Evolutionary conservation across 23 tunicate genomes (phyloP), one percentile per base, ranked within the genome.

Genomic region (Trididemnum nubilum): DNA sequence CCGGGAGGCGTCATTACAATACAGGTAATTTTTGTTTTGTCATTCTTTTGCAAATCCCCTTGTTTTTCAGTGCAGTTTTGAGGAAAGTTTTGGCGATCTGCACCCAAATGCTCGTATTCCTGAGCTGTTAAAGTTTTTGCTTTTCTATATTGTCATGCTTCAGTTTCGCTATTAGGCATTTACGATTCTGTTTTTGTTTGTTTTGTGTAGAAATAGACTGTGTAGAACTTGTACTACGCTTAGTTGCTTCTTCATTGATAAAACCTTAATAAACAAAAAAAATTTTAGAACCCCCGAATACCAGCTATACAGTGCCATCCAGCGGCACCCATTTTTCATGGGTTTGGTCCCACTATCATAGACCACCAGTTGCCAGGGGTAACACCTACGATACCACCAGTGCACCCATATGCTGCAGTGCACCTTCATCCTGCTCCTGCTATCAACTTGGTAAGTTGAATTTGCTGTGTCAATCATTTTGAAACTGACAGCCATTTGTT

Each of bases 221-320:
- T n/a, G n/a, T n/a, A n/a, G n/a, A n/a, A n/a, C n/a, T n/a, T n/a
- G n/a, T n/a, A n/a, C n/a, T n/a, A 44, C 54, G 12, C 54, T 44
- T 44, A 15, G 12, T 44, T 44, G 15, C 54, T 44, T 44, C 9
- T 44, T 44, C 54, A 44, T 44, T 44, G 54, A 7, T 44, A 7
- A 7, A 7, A 15, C 54, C 54, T 44, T 7, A n/a, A n/a, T n/a
- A n/a, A n/a, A n/a, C n/a, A n/a, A n/a, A n/a, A n/a, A n/a, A n/a
- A n/a, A n/a, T n/a, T n/a, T n/a, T 51, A 85, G 90, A 82, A 85
- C 60, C 90, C 90, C 7, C 82, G 90, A 22, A 52, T 85, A 32
- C 84, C 90, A 59, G n/a, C n/a, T n/a, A 67, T 85, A 18, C 87
- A 83, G 78, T 85, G 88, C 61, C 88, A 85, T 72, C 88, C 88